Evolutionary conservation across 2,888 invertebrate genomes (phyloP).

Genomic region (Conus canariensis): DNA sequence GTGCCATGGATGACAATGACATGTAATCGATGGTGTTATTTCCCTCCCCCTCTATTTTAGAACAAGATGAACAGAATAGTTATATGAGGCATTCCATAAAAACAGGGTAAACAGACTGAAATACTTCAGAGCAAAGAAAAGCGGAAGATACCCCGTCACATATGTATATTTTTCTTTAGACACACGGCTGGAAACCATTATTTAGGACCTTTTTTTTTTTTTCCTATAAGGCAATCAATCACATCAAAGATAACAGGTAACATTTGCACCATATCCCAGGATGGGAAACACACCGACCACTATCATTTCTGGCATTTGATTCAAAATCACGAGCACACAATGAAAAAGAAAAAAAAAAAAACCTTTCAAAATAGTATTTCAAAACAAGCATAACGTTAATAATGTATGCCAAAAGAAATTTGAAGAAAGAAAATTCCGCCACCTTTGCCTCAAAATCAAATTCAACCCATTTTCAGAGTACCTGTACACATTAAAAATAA

Average conservation of each 20-base stretch:
- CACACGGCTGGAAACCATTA: constrained; percentile 25
- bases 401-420: neutral
- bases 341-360: neutral
- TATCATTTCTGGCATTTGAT: neutral
- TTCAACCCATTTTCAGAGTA: neutral
- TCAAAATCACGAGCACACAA: constrained; percentile 10
- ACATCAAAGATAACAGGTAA: constrained; percentile 26
- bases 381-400: constrained; percentile 14
- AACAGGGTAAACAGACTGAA: constrained; percentile 16
- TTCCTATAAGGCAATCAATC: constrained; percentile 35
- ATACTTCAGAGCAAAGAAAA: neutral
- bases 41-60: neutral
- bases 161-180: constrained; percentile 2
- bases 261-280: constrained; percentile 27
- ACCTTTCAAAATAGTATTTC: constrained; percentile 8
- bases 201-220: neutral
- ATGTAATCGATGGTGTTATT: neutral
- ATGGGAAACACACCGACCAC: constrained; percentile 10
- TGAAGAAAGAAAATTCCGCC: constrained; percentile 10
- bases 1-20: neutral
- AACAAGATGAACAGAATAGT: constrained; percentile 5
- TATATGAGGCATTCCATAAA: neutral
- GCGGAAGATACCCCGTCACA: constrained; percentile 2
- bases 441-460: constrained; percentile 21
- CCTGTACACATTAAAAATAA: constrained; percentile 14